phyloP scores from a whole-genome alignment of 2,113 vertebrate genomes.

The Stigmatopora argus region DNA sequence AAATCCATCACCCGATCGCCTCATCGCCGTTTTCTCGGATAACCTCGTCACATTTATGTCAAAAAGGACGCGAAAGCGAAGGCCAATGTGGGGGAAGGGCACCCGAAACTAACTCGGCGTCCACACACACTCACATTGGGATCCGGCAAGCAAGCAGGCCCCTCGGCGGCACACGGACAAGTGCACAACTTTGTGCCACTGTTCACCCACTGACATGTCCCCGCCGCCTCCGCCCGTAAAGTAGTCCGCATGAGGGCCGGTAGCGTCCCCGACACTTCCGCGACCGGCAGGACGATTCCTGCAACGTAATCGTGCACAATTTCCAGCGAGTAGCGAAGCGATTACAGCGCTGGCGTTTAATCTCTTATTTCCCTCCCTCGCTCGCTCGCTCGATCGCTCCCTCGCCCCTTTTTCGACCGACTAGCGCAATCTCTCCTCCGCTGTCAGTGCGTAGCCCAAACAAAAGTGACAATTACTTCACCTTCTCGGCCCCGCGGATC shows the following conservation, averaged over 20 bases:
- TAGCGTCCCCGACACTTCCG: conserved; percentile 10
- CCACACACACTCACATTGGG: conserved; percentile 23
- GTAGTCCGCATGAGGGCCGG: conserved; percentile 8
- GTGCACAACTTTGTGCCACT: conserved; percentile 76
- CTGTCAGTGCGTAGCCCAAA: conserved; percentile 1
- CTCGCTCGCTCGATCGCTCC: conserved; percentile 2
- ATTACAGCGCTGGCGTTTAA: conserved; percentile 32
- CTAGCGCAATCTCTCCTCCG: conserved; percentile 12
- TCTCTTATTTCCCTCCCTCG: conserved; percentile 42
- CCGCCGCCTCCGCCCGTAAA: conserved; percentile 15
- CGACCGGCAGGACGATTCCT: conserved; percentile 29
- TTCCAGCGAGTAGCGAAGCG: conserved; percentile 50
- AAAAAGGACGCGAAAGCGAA: conserved; percentile 59
- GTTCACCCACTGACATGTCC: conserved; percentile 43
- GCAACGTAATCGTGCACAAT: conserved; percentile 30
- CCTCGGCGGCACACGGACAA: conserved; percentile 67
- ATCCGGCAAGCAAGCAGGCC: conserved; percentile 49
- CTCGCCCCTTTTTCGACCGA: conserved; percentile 37
- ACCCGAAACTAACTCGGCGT: conserved; percentile 67
- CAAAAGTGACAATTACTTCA: conserved; percentile 68
- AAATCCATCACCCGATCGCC: not conserved
- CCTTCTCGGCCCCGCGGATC: conserved; percentile 55
- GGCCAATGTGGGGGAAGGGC: conserved; percentile 70
- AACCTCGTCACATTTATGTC: conserved; percentile 70
- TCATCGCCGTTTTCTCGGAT: conserved; percentile 19